A percentile compares a stretch with the other conserved stretches of the same genome.
phyloP scores from a whole-genome alignment of 2,797 vertebrate genomes.

The Phyllotis vaccarum region DNA sequence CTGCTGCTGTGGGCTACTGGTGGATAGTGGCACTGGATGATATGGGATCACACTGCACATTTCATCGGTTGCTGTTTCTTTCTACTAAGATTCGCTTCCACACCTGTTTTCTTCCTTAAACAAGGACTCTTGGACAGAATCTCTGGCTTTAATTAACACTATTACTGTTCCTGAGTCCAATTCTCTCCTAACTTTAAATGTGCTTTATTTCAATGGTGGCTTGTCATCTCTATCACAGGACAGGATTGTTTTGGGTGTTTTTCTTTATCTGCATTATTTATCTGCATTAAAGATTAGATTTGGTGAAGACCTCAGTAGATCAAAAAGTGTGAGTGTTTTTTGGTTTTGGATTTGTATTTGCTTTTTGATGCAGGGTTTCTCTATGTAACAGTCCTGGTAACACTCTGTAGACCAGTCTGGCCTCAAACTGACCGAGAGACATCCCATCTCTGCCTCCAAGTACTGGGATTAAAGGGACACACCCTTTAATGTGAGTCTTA shows the following conservation, averaged over 20 bases:
- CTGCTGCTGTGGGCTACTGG: background rate
- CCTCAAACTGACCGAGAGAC: no score
- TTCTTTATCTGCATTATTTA: background rate
- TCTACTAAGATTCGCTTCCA: background rate
- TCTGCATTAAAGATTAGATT: slow-evolving; percentile 44
- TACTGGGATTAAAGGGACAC: no score
- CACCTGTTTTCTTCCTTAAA: background rate
- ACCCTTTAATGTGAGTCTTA: background rate
- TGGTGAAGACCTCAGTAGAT: background rate
- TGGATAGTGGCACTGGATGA: background rate
- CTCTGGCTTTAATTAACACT: slow-evolving; percentile 15
- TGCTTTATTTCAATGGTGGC: slow-evolving; percentile 23
- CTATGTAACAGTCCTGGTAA: no score
- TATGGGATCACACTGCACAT: background rate
- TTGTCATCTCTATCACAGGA: background rate
- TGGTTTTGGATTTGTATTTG: no score
- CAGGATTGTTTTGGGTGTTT: background rate
- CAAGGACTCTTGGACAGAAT: background rate
- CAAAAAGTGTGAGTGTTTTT: background rate
- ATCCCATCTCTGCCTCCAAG: no score
- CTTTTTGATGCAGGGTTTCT: no score
- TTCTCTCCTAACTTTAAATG: slow-evolving; percentile 24
- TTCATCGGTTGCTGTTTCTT: background rate
- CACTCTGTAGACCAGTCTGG: no score
- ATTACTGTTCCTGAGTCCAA: slow-evolving; percentile 42